A percentile compares a stretch with the other conserved stretches of the same genome.
phyloP scores from a whole-genome alignment of 2,888 invertebrate genomes.

The Phyto melanocephala region DNA sequence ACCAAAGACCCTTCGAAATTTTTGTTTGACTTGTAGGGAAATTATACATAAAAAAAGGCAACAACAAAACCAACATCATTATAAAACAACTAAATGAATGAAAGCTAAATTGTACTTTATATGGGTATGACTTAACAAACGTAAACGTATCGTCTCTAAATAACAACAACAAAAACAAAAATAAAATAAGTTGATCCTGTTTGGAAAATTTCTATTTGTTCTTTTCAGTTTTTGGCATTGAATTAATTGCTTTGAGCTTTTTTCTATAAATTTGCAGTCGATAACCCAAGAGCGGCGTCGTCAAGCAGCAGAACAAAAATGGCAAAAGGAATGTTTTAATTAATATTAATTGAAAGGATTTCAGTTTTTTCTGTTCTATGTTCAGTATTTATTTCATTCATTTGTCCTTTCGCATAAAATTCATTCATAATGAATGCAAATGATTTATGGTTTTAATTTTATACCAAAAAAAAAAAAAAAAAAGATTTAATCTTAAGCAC shows the following conservation, averaged over 20 bases:
- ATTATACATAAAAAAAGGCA: slow-evolving; percentile 65
- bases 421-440: slow-evolving; percentile 76
- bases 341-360: slow-evolving; percentile 77
- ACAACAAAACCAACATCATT: slow-evolving; percentile 51
- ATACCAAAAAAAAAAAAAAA: not conserved
- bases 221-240: slow-evolving; percentile 48
- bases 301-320: slow-evolving; percentile 28
- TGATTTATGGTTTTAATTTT: slow-evolving; percentile 73
- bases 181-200: slow-evolving; percentile 57
- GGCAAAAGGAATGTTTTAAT: slow-evolving; percentile 71
- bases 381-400: slow-evolving; percentile 66
- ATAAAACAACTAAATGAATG: slow-evolving; percentile 58
- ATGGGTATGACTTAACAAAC: slow-evolving; percentile 39
- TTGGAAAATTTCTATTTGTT: slow-evolving; percentile 27
- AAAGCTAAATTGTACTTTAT: slow-evolving; percentile 57
- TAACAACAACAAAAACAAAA: slow-evolving; percentile 26
- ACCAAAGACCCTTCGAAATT: slow-evolving; percentile 46
- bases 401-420: slow-evolving; percentile 66
- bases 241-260: slow-evolving; percentile 54
- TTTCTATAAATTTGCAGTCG: not conserved
- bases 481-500: not conserved
- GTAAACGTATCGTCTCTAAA: slow-evolving; percentile 26
- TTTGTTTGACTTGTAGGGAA: slow-evolving; percentile 52
- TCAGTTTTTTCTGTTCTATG: slow-evolving; percentile 63
- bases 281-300: not conserved